Conservation (phyloP, 2,113 vertebrate genomes). For the Chrysochloris asiatica region DNA sequence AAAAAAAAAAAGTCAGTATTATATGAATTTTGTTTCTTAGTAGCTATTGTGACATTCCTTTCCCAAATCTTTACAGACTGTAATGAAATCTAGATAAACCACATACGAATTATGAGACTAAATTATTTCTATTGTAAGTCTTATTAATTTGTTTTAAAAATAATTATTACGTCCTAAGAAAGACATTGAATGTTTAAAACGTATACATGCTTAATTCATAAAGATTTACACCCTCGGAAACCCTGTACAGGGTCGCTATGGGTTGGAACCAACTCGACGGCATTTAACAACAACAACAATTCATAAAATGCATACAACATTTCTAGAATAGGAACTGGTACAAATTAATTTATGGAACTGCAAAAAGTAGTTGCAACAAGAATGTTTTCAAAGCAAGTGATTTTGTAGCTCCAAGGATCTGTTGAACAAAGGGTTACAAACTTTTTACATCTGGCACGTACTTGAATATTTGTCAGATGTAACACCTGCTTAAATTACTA, state of each 20-base stretch:
- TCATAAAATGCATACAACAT: background rate
- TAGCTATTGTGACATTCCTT: background rate
- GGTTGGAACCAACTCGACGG: too few relatives aligned
- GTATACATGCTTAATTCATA: too few relatives aligned
- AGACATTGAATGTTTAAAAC: background rate
- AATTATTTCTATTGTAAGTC: background rate
- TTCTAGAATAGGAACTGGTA: background rate
- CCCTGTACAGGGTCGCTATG: too few relatives aligned
- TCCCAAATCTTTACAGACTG: background rate
- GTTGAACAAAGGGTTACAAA: conserved; percentile 17
- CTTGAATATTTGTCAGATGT: background rate
- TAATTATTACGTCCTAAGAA: background rate
- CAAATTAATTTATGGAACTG: background rate
- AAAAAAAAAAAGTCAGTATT: background rate
- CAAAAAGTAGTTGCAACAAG: background rate
- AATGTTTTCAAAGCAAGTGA: background rate
- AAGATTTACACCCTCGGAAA: too few relatives aligned
- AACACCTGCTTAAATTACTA: conserved; percentile 11
- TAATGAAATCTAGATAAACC: background rate
- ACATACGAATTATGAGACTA: background rate
- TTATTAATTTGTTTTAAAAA: background rate
- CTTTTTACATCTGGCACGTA: background rate
- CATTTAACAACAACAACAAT: too few relatives aligned
- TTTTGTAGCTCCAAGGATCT: background rate
- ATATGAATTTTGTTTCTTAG: background rate